Conservation (phyloP, 2,888 invertebrate genomes). For the Patella pellucida region DNA sequence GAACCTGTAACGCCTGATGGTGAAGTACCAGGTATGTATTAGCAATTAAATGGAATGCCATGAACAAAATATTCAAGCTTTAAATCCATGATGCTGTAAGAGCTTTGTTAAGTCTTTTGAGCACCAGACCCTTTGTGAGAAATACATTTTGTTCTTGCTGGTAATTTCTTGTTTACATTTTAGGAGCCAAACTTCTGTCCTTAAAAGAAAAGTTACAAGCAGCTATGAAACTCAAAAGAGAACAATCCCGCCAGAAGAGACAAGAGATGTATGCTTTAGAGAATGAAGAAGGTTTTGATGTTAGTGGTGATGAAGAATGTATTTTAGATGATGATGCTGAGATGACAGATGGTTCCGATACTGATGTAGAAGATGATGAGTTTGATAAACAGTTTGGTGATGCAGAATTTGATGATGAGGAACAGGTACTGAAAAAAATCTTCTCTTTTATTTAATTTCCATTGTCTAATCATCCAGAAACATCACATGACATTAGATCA, state of each 20-base stretch:
- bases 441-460: no score
- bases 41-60: no score
- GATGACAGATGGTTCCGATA: constrained; percentile 69
- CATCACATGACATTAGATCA: no score
- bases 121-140: no score
- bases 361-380: constrained; percentile 65
- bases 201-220: constrained; percentile 81
- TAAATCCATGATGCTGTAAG: no score
- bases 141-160: not conserved
- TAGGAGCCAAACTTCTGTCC: constrained; percentile 81
- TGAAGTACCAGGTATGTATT: no score
- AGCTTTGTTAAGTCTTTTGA: no score
- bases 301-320: constrained; percentile 53
- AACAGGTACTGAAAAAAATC: constrained; percentile 19
- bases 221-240: constrained; percentile 80
- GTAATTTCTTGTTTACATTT: constrained; percentile 69
- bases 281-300: constrained; percentile 64
- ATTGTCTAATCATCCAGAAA: no score
- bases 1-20: constrained; percentile 20
- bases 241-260: constrained; percentile 80
- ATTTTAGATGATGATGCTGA: constrained; percentile 67
- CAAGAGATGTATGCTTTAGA: constrained; percentile 73
- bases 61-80: no score
- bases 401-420: constrained; percentile 47
- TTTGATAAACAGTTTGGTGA: constrained; percentile 64